Evolutionary conservation across 2,113 vertebrate genomes (phyloP), one percentile per base, ranked within the genome.

Genomic region (Melospiza georgiana): DNA sequence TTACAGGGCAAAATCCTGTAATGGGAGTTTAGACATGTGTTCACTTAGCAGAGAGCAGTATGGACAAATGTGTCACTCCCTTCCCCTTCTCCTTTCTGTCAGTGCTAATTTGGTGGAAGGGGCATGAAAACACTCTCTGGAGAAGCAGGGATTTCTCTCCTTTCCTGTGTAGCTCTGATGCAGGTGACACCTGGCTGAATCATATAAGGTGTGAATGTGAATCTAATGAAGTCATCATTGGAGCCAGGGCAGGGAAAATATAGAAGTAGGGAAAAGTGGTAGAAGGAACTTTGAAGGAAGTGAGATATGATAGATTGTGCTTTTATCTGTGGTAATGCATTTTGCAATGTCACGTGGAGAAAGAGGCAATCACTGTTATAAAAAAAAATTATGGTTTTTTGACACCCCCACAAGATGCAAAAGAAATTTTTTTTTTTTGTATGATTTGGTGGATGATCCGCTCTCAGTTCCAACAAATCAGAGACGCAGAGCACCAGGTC

Each of bases 151-250:
- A 63, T 74, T 71, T 90, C 49, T 58, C 48, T 85, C 44, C 25
- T 85, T 46, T 84, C 54, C 65, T 2, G 2, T 33, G 37, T 49
- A 62, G 33, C 54, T 90, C 87, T 93, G 59, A 59, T 81, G 54
- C 49, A 86, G 95, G 30, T 78, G 89, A 89, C 82, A 96, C 91
- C 91, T 93, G 93, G 44, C 59, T 94, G 82, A 86, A 81, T 92
- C 83, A 69, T 33, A 30, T 25, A 59, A 69, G n/a, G 52, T 41
- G 58, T 87, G 73, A 80, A 92, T 79, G 51, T 52, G 77, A 79
- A 52, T 71, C 15, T 62, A 44, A 90, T 93, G 79, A 96, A 91
- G 57, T 92, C 69, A 89, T 68, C 48, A 37, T 35, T 88, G 72
- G 49, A 88, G 69, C 58, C 52, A 75, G 49, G 41, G 51, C 13